Evolutionary conservation across 2,113 vertebrate genomes (phyloP), one percentile per base, ranked within the genome.

Genomic region (Amphilophus citrinellus): DNA sequence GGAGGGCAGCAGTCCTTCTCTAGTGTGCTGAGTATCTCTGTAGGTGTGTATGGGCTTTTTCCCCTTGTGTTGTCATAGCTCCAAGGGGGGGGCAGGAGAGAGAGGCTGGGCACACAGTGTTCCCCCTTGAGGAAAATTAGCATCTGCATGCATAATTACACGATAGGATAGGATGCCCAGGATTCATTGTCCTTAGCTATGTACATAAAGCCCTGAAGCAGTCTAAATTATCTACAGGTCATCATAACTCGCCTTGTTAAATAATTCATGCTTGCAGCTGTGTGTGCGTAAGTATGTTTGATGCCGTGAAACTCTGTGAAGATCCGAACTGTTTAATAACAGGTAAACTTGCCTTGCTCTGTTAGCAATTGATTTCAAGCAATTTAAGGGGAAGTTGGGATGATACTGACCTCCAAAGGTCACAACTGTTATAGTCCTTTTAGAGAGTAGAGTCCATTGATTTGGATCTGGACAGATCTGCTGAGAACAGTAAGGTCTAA

Each of bases 41-140:
- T 37, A 27, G 60, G 27, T 61, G 44, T 66, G 57, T 65, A 3
- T 24, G 50, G 32, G 47, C 59, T 32, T 47, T 47, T 8, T 60
- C 20, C 22, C 32, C 14, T 22, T 7, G 32, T 79, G 76, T 87
- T 89, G 63, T 84, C 66, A 76, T 80, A 81, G 81, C 50, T 50
- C 73, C 62, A 39, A 71, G n/a, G 62, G 62, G 83, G 59, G 83
- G 59, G 47, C 68, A 81, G 77, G n/a, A 82, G 56, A 82, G 76
- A 87, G 8, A 63, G 73, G 44, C 84, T 77, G 58, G 77, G 84
- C 79, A 90, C 92, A 88, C 77, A 77, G 6, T 84, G 78, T 92
- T 86, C 88, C 90, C 90, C 85, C 90, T 84, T 80, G 91, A 92
- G 90, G 87, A 86, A 93, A 95, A 95, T 95, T 84, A 91, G 80